Conservation (phyloP, 2,113 vertebrate species). For the Melanerpes formicivorus region DNA sequence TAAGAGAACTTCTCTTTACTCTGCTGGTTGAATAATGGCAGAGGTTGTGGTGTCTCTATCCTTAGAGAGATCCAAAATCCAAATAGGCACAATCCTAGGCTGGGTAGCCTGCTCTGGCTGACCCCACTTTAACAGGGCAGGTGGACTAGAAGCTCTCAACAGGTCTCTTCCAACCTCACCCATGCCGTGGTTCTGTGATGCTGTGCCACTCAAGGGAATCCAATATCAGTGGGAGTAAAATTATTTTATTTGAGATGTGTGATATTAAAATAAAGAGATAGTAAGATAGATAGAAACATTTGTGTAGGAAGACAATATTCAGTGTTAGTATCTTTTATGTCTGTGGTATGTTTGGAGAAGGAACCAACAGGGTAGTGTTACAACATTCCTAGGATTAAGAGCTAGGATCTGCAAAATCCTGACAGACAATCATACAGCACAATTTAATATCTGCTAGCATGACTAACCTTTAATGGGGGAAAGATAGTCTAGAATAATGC, state of each 20-base stretch:
- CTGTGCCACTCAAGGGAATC: background rate
- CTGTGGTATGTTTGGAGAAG: background rate
- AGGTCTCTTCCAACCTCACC: background rate
- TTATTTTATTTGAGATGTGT: background rate
- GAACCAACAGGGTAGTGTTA: rapidly evolving
- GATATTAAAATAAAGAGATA: background rate
- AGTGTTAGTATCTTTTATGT: background rate
- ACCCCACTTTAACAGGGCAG: background rate
- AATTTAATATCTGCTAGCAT: background rate
- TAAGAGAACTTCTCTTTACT: background rate
- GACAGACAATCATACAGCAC: background rate
- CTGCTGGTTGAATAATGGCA: background rate
- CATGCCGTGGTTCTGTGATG: background rate
- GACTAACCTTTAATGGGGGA: background rate
- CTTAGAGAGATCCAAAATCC: background rate
- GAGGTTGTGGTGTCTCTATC: background rate
- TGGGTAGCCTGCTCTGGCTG: background rate
- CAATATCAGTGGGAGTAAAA: background rate
- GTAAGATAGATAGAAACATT: background rate
- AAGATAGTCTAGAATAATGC: background rate
- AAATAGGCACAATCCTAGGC: background rate
- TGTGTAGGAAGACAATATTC: background rate
- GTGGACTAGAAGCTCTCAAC: background rate
- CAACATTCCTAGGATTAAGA: background rate
- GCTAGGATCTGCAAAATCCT: background rate